Evolutionary conservation across 2,888 invertebrate species (phyloP).

Genomic region (Chrysopilus asiliformis): DNA sequence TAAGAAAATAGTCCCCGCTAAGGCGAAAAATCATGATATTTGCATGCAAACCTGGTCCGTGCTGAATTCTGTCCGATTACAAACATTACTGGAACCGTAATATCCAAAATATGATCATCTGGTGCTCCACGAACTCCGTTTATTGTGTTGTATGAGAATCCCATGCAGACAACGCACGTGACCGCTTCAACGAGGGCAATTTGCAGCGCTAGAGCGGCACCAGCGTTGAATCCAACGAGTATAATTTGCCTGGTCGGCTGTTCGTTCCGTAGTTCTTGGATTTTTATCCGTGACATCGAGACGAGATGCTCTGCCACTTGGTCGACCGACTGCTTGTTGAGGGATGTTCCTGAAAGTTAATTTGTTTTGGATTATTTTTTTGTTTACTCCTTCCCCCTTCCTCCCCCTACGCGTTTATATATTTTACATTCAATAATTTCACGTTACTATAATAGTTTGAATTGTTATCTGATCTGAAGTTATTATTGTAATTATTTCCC

Average conservation of each 20-base stretch:
- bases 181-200: conserved; percentile 58
- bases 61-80: conserved; percentile 63
- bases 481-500: too few relatives aligned
- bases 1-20: too few relatives aligned
- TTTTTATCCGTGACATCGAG: conserved; percentile 51
- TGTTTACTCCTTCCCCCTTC: too few relatives aligned
- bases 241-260: conserved; percentile 57
- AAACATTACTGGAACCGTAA: conserved; percentile 61
- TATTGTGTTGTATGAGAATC: conserved; percentile 60
- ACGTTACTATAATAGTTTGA: too few relatives aligned
- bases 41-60: conserved; percentile 43
- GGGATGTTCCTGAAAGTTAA: conserved; percentile 24
- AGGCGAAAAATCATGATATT: too few relatives aligned
- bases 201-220: conserved; percentile 62
- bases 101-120: conserved; percentile 59
- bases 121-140: conserved; percentile 61
- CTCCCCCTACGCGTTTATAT: too few relatives aligned
- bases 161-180: conserved; percentile 60
- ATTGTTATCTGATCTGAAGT: too few relatives aligned
- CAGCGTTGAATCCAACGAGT: conserved; percentile 63
- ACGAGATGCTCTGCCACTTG: conserved; percentile 49
- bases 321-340: conserved; percentile 29
- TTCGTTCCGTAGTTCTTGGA: conserved; percentile 53
- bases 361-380: conserved; percentile 6
- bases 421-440: too few relatives aligned